Percentiles rank a stretch among this genome's conserved stretches.
Evolutionary conservation across 2,888 invertebrate genomes (phyloP).

Genomic region (Scelioninae gen. 1): DNA sequence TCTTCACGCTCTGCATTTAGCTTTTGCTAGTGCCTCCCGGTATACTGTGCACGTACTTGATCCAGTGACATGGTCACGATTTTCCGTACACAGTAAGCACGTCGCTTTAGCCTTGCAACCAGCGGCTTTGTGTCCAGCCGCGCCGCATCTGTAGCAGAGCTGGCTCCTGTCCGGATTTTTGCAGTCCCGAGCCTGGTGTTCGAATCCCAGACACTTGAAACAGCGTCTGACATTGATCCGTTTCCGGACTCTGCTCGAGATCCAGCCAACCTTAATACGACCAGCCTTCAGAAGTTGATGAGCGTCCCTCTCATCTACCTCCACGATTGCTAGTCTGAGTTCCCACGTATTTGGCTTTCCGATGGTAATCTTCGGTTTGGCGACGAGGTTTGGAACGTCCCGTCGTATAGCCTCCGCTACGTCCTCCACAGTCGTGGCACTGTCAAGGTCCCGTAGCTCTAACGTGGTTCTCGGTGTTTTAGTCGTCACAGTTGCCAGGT

Average conservation of each 20-base stretch:
- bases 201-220: too few relatives aligned
- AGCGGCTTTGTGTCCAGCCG: constrained; percentile 54
- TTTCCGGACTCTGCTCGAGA: constrained; percentile 4
- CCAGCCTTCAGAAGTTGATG: not conserved
- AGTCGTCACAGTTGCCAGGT: not conserved
- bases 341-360: not conserved
- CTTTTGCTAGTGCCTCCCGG: constrained; percentile 36
- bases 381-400: not conserved
- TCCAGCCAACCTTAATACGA: constrained; percentile 42
- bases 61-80: constrained; percentile 48
- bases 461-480: not conserved
- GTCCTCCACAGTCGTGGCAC: not conserved
- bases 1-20: constrained; percentile 62
- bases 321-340: not conserved
- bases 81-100: constrained; percentile 66
- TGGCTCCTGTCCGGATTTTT: too few relatives aligned
- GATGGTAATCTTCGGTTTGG: not conserved
- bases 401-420: not conserved
- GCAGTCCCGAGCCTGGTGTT: constrained; percentile 40
- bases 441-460: constrained; percentile 16
- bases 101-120: constrained; percentile 41
- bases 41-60: constrained; percentile 37
- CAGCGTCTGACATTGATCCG: constrained; percentile 8
- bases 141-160: constrained; percentile 70
- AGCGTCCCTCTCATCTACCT: not conserved